phyloP scores from a whole-genome alignment of 2,113 vertebrate genomes.

The Oryzias javanicus region DNA sequence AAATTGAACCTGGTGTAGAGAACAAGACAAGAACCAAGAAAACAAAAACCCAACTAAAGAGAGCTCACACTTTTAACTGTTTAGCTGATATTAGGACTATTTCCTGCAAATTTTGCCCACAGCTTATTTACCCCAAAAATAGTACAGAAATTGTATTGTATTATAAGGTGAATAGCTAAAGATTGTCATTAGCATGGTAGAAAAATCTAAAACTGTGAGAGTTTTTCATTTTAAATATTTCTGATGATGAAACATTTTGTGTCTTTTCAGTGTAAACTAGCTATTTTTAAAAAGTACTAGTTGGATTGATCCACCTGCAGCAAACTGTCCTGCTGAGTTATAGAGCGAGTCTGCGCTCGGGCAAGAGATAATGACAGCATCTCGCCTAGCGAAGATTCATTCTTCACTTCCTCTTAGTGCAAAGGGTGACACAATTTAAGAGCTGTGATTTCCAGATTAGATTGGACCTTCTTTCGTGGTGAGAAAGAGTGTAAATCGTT shows the following conservation, averaged over 20 bases:
- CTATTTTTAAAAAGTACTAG: constrained; percentile 5
- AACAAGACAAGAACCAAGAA: no score
- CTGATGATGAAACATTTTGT: neutral
- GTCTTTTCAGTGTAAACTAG: neutral
- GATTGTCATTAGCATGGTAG: no score
- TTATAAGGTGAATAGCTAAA: no score
- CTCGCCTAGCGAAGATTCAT: constrained; percentile 28
- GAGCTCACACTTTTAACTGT: no score
- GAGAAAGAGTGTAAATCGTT: constrained; percentile 16
- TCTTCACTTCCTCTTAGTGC: constrained; percentile 6
- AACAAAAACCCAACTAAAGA: no score
- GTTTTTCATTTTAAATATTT: no score
- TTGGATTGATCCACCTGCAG: neutral
- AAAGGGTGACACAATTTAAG: constrained; percentile 41
- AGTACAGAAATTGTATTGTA: no score
- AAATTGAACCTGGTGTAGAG: no score
- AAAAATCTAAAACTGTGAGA: no score
- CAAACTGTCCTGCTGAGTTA: constrained; percentile 39
- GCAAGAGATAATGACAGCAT: constrained; percentile 46
- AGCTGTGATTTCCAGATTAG: constrained; percentile 49
- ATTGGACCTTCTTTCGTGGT: constrained; percentile 21
- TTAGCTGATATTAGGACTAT: no score
- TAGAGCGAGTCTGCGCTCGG: constrained; percentile 12
- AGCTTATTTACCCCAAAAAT: no score
- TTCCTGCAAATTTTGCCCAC: no score